Percentiles rank a stretch among this genome's conserved stretches.
Evolutionary conservation across 2,797 vertebrate genomes (phyloP).

Genomic region (Sebastes taczanowskii): DNA sequence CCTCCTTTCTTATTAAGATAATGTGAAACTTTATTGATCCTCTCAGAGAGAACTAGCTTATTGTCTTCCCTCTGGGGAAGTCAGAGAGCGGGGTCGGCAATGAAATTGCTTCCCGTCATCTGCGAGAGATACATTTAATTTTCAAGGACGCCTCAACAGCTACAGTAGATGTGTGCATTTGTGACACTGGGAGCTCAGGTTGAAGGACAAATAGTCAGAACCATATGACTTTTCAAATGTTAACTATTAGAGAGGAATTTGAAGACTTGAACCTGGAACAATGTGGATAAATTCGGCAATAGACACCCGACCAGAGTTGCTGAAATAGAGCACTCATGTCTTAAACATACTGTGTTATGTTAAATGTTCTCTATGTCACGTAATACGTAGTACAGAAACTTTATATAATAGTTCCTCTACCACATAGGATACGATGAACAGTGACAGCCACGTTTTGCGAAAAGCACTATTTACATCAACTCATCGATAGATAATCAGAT

Average conservation of each 20-base stretch:
- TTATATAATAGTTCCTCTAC: background rate
- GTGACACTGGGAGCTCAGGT: background rate
- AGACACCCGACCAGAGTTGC: background rate
- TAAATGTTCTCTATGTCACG: background rate
- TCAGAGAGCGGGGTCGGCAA: background rate
- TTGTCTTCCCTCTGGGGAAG: background rate
- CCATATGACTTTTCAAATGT: background rate
- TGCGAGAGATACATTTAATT: background rate
- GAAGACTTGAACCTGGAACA: background rate
- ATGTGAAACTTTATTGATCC: background rate
- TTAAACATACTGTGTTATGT: background rate
- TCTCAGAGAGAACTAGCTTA: background rate
- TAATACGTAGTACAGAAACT: background rate
- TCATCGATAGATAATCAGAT: background rate
- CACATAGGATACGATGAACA: background rate
- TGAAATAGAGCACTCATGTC: background rate
- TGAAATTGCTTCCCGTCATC: background rate
- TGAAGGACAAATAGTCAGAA: background rate
- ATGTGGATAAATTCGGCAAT: background rate
- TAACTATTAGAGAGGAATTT: background rate
- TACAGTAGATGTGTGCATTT: background rate
- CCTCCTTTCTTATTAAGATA: background rate
- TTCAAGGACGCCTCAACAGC: background rate
- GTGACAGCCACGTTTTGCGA: fast-evolving
- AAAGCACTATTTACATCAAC: background rate